These are phyloP conservation scores for Cephalopterus ornatus DNA, from an alignment of 2,113 vertebrate genomes.

Conservation along the genomic window DNA sequence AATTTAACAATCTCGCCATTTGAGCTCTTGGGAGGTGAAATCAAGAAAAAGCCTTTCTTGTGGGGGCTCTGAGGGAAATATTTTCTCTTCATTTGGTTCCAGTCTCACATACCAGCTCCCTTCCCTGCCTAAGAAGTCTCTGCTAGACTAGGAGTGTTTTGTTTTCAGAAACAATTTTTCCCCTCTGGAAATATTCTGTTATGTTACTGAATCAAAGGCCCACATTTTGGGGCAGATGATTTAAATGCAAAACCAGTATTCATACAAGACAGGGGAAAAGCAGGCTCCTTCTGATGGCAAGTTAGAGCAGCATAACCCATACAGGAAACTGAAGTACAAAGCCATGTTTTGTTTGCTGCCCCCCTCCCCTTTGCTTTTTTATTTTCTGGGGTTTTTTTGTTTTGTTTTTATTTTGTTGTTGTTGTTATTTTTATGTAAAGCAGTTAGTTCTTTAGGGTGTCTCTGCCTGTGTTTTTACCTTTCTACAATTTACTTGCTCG, in stretches of 20 bases:
- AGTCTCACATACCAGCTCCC: neutral
- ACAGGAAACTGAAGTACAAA: neutral
- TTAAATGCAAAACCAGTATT: slow-evolving; percentile 30
- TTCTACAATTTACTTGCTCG: neutral
- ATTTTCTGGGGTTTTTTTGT: neutral
- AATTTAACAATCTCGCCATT: neutral
- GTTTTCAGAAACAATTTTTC: slow-evolving; percentile 33
- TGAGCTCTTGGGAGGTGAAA: neutral
- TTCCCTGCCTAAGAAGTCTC: neutral
- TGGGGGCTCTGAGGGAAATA: neutral
- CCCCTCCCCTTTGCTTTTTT: too few relatives aligned
- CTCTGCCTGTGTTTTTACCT: neutral
- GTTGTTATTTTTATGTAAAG: neutral
- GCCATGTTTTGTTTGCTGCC: neutral
- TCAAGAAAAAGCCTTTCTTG: neutral
- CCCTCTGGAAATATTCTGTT: slow-evolving; percentile 39
- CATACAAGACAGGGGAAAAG: neutral
- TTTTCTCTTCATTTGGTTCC: neutral
- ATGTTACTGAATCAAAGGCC: slow-evolving; percentile 34
- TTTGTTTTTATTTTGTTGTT: neutral
- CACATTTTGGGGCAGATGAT: neutral
- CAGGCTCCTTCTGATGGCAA: neutral
- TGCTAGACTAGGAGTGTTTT: neutral
- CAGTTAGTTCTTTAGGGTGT: neutral
- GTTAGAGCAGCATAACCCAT: neutral